These are phyloP conservation scores for Acrocephalus arundinaceus DNA, from an alignment of 2,113 vertebrate species.

Conservation along the genomic window DNA sequence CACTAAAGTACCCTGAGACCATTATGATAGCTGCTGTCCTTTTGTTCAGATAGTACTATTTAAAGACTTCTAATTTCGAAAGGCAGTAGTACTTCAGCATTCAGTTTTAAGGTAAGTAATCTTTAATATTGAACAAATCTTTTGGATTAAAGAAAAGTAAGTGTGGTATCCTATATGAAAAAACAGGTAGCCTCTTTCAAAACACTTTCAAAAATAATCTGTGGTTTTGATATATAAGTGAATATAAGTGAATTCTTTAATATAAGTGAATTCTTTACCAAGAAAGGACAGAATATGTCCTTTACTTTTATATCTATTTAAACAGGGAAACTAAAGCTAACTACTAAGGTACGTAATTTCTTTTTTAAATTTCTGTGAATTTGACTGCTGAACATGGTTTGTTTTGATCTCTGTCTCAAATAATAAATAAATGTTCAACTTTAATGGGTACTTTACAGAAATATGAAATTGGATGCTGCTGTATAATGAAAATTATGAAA, in stretches of 20 bases:
- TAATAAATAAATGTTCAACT: not conserved
- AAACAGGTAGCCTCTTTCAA: not conserved
- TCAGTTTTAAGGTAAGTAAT: not conserved
- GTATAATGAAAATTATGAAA: not conserved
- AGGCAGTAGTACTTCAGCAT: not conserved
- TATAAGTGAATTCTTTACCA: not conserved
- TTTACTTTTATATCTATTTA: not conserved
- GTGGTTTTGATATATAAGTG: not conserved
- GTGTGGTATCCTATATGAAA: fast-evolving
- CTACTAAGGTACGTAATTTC: not conserved
- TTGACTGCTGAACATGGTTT: not conserved
- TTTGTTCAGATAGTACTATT: not conserved
- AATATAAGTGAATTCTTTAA: not conserved
- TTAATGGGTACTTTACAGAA: not conserved
- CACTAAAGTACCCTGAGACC: not conserved
- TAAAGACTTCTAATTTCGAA: not conserved
- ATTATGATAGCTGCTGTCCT: not conserved
- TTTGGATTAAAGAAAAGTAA: not conserved
- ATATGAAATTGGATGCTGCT: fast-evolving
- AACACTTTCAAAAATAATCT: not conserved
- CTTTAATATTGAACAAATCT: not conserved
- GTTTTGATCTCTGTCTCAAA: not conserved
- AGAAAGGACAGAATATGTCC: not conserved
- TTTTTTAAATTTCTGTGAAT: not conserved
- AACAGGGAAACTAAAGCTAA: not conserved